These are phyloP conservation scores for Caenorhabditis japonica DNA, from an alignment of 2,888 invertebrate genomes.

Conservation along the genomic window DNA sequence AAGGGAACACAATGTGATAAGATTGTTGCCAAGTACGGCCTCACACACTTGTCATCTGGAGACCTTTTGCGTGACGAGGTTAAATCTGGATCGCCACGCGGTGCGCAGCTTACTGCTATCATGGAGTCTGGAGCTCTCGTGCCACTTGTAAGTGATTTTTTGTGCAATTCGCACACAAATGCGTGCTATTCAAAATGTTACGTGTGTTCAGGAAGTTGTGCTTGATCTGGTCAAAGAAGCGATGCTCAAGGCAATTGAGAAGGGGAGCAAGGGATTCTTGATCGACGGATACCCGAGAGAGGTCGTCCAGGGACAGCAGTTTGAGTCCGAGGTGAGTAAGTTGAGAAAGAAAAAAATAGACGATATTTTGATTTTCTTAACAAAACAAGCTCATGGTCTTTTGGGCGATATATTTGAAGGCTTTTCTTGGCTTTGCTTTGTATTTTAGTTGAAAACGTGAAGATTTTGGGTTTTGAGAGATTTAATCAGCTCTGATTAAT, in stretches of 20 bases:
- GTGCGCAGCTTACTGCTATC: constrained; percentile 78
- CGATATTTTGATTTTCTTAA: too few relatives aligned
- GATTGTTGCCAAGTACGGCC: constrained; percentile 82
- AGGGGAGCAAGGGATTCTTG: constrained; percentile 86
- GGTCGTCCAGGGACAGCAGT: constrained; percentile 87
- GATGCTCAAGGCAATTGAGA: constrained; percentile 82
- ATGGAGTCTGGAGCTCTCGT: constrained; percentile 88
- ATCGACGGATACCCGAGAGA: constrained; percentile 95
- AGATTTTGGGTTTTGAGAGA: too few relatives aligned
- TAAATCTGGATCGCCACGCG: constrained; percentile 83
- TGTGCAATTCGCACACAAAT: too few relatives aligned
- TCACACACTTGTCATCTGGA: constrained; percentile 87
- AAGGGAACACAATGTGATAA: constrained; percentile 87
- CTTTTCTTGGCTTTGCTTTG: too few relatives aligned
- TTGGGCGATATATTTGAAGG: too few relatives aligned
- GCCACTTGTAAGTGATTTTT: constrained; percentile 79
- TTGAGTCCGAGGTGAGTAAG: constrained; percentile 86
- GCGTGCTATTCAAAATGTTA: background rate
- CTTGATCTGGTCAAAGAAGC: constrained; percentile 85
- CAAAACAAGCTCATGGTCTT: too few relatives aligned
- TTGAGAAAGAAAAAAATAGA: background rate
- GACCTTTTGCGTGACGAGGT: constrained; percentile 84
- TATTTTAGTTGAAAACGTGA: too few relatives aligned
- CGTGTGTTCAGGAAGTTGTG: constrained; percentile 83
- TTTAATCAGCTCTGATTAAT: too few relatives aligned